Evolutionary conservation across 2,888 invertebrate genomes (phyloP).

Genomic region (Ormyrus rosae): DNA sequence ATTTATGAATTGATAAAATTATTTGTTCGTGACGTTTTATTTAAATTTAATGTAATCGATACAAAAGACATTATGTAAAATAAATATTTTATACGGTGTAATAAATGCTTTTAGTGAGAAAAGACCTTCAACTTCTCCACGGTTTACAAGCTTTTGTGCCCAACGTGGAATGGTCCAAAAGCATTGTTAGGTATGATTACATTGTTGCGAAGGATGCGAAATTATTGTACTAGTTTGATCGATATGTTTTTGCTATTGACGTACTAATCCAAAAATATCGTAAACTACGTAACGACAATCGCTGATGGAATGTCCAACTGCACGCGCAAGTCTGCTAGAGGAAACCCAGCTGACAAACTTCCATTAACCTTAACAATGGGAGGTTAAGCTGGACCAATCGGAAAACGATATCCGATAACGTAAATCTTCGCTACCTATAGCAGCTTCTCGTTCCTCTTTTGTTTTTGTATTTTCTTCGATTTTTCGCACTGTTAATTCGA

Average conservation of each 20-base stretch:
- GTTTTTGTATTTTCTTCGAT: background rate
- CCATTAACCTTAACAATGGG: slow-evolving; percentile 66
- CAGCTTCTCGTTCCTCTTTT: slow-evolving; percentile 6
- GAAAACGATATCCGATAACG: slow-evolving; percentile 71
- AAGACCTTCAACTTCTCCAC: too few relatives aligned
- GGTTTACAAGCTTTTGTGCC: background rate
- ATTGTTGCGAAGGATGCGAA: background rate
- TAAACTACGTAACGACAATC: slow-evolving; percentile 60
- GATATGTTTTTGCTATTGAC: slow-evolving; percentile 14
- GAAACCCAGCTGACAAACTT: slow-evolving; percentile 65
- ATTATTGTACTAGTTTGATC: slow-evolving; percentile 30
- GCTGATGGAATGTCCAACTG: slow-evolving; percentile 58
- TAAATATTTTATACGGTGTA: too few relatives aligned
- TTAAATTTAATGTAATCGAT: too few relatives aligned
- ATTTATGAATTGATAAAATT: too few relatives aligned
- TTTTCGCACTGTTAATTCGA: slow-evolving; percentile 33
- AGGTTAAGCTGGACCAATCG: slow-evolving; percentile 67
- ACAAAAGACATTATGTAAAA: too few relatives aligned
- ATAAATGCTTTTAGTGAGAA: too few relatives aligned
- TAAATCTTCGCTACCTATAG: slow-evolving; percentile 60
- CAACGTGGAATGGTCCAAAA: background rate
- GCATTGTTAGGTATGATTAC: slow-evolving; percentile 11
- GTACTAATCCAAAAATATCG: slow-evolving; percentile 59
- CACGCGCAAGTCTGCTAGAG: background rate
- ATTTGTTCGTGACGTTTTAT: too few relatives aligned